Base-by-base conservation (phyloP, 2,113 vertebrate species). In the Lepus europaeus region DNA sequence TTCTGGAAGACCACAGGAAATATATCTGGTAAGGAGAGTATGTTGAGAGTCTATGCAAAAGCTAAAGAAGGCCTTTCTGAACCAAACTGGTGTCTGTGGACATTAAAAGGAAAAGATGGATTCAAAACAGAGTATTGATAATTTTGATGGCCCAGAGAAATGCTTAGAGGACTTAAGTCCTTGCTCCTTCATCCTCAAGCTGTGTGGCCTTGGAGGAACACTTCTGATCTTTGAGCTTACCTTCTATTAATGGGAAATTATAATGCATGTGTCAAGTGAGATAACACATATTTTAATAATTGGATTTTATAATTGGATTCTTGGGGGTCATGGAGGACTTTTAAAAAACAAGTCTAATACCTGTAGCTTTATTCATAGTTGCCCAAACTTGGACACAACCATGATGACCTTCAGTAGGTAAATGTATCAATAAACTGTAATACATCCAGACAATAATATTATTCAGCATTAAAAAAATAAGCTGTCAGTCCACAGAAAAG, bases 71-170 rank as follows among this genome's bases (percentile, higher is more conserved):
- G 23, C 20, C 19, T 84, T 72, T 78, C 6, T 31, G n/a, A 83
- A 12, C 73, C 68, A 53, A 3, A n/a, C 3, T 64, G 19, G 53
- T 83, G 64, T 29, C 5, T 53, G 13, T 20, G 14, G 22, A 17
- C 5, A 0, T 20, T 17, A 76, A 69, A 82, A 36, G 23, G 33
- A 88, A 64, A 83, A 5, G 20, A 12, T 51, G 3, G 33, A 2
- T 79, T 83, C 59, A 79, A 94, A 66, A 83, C 70, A 53, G 56
- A 87, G 66, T 6, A n/a, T 72, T 49, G 36, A 68, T 36, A 59
- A 17, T 11, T n/a, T 59, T 8, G 33, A 73, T 51, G 5, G 11
- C 36, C 53, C 23, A 66, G 72, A 80, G 13, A 73, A 5, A n/a
- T 23, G 29, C 33, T 59, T 72, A 66, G 56, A 45, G 9, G 70